A percentile compares a stretch with the other conserved stretches of the same genome.
phyloP scores from a whole-genome alignment of 2,888 invertebrate species.

The Agrochola litura region DNA sequence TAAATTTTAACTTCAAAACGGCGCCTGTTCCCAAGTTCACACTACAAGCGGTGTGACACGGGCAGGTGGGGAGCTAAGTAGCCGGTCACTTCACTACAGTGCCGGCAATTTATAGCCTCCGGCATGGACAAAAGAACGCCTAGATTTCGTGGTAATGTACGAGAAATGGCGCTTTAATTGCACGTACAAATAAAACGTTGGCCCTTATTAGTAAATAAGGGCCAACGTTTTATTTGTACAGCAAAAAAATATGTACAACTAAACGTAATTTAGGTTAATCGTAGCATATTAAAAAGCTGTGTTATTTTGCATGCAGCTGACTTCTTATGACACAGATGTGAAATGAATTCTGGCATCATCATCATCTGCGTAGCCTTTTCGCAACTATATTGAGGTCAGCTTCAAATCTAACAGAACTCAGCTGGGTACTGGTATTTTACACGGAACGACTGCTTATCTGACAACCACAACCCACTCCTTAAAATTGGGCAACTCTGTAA shows the following conservation, averaged over 20 bases:
- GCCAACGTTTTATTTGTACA: too few species aligned
- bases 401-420: neutral
- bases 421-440: neutral
- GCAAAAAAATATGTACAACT: neutral
- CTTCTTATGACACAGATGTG: neutral
- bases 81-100: slow-evolving; percentile 61
- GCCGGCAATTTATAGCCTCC: slow-evolving; percentile 62
- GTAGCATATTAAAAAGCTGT: neutral
- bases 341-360: neutral
- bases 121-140: slow-evolving; percentile 46
- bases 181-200: slow-evolving; percentile 10
- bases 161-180: slow-evolving; percentile 45
- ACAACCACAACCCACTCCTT: neutral
- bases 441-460: neutral
- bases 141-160: slow-evolving; percentile 41
- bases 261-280: neutral
- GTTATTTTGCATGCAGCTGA: neutral
- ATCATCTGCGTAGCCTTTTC: neutral
- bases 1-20: slow-evolving; percentile 34
- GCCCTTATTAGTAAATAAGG: too few species aligned
- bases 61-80: slow-evolving; percentile 61
- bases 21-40: slow-evolving; percentile 38
- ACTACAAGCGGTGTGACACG: slow-evolving; percentile 49
- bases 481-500: neutral
- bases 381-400: neutral